These are phyloP conservation scores for Pitangus sulphuratus DNA, from an alignment of 2,797 vertebrate genomes.

Conservation along the genomic window DNA sequence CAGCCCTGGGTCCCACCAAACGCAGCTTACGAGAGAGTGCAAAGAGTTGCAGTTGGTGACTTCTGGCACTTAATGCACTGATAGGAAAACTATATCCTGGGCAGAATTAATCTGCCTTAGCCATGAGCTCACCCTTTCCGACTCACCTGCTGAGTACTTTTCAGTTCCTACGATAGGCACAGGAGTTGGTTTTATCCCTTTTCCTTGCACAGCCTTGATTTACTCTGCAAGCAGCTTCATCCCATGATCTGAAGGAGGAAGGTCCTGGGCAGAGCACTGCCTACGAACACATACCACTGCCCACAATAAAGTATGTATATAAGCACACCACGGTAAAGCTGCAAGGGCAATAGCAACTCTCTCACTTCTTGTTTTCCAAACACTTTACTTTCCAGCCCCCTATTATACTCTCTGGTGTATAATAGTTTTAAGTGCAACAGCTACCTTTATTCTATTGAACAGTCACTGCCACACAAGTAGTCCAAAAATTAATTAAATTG, in stretches of 20 bases:
- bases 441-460: background rate
- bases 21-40: rapidly evolving
- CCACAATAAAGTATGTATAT: background rate
- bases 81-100: background rate
- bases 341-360: background rate
- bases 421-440: background rate
- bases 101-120: background rate
- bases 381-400: background rate
- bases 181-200: background rate
- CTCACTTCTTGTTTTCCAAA: background rate
- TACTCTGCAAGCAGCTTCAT: background rate
- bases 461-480: background rate
- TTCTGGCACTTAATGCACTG: too few species aligned
- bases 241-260: background rate
- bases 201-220: background rate
- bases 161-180: background rate
- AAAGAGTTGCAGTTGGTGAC: background rate
- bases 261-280: background rate
- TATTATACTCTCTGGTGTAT: background rate
- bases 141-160: background rate
- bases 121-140: constrained; percentile 28
- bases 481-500: background rate
- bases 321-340: background rate
- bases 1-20: background rate
- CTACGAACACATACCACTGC: background rate